Percentiles rank a stretch among this genome's conserved stretches.
Evolutionary conservation across 2,797 vertebrate species (phyloP).

Genomic region (Rallus crepitans): DNA sequence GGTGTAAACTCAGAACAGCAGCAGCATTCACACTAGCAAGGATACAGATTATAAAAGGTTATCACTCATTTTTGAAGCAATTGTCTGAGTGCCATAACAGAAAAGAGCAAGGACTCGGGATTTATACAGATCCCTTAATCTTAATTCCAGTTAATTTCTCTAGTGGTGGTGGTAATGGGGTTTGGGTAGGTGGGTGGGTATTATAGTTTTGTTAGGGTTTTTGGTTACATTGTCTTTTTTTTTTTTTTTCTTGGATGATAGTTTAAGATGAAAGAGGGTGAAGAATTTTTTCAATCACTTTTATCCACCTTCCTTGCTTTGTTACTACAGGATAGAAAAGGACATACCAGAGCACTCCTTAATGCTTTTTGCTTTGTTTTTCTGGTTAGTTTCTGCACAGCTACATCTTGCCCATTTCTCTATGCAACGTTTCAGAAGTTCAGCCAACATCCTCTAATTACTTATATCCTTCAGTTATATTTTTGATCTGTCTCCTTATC

Average conservation of each 20-base stretch:
- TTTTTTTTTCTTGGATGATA: not conserved
- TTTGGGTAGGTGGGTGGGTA: too few species aligned
- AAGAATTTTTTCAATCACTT: not conserved
- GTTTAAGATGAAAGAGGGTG: not conserved
- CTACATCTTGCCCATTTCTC: not conserved
- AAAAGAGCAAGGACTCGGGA: not conserved
- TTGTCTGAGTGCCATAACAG: not conserved
- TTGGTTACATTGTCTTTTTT: too few species aligned
- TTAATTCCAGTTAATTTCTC: not conserved
- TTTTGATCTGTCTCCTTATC: not conserved
- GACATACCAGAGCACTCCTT: not conserved
- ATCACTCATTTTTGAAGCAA: not conserved
- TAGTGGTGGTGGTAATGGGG: accelerated
- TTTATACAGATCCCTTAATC: not conserved
- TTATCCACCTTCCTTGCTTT: not conserved
- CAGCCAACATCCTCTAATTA: not conserved
- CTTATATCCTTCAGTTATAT: not conserved
- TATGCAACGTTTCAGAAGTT: not conserved
- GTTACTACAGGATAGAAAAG: not conserved
- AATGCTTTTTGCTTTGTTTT: not conserved
- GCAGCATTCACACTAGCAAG: not conserved
- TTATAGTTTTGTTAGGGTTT: too few species aligned
- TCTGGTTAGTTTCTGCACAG: not conserved
- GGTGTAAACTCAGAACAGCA: not conserved
- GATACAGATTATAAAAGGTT: not conserved